phyloP scores from a whole-genome alignment of 1,140 invertebrate species.

The Drosophila ohnishii region DNA sequence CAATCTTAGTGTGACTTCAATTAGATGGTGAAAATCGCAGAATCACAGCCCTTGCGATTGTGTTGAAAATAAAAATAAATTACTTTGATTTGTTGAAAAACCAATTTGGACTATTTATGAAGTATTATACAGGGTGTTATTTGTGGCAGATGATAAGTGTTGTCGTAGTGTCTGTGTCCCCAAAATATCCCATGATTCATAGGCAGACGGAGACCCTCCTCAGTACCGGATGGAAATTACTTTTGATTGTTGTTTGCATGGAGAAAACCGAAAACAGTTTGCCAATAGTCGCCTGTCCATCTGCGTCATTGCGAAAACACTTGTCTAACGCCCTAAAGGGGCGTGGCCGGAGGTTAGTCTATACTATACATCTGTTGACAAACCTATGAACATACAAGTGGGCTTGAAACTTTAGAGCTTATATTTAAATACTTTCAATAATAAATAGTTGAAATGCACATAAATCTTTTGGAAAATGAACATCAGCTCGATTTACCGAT shows the following conservation, averaged over 20 bases:
- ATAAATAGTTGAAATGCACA: not conserved
- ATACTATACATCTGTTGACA: not conserved
- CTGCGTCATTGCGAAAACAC: slow-evolving; percentile 53
- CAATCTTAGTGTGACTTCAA: slow-evolving; percentile 2
- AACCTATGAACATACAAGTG: not conserved
- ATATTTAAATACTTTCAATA: not conserved
- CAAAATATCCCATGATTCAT: slow-evolving; percentile 17
- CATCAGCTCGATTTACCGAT: too few species aligned
- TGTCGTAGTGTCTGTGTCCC: not conserved
- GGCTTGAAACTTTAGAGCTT: not conserved
- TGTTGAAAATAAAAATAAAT: not conserved
- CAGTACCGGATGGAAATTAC: slow-evolving; percentile 7
- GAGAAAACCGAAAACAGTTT: slow-evolving; percentile 26
- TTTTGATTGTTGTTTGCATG: slow-evolving; percentile 3
- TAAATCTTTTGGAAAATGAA: too few species aligned
- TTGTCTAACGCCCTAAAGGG: slow-evolving; percentile 13
- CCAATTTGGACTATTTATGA: not conserved
- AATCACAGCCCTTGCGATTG: not conserved
- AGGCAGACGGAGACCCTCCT: not conserved
- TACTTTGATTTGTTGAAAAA: not conserved
- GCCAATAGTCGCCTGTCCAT: slow-evolving; percentile 16
- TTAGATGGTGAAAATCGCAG: slow-evolving; percentile 4
- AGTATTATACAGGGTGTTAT: not conserved
- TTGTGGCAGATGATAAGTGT: not conserved
- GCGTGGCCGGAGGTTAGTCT: slow-evolving; percentile 8